Conservation (phyloP, 2,888 invertebrate genomes). For the Caenorhabditis parvicauda region DNA sequence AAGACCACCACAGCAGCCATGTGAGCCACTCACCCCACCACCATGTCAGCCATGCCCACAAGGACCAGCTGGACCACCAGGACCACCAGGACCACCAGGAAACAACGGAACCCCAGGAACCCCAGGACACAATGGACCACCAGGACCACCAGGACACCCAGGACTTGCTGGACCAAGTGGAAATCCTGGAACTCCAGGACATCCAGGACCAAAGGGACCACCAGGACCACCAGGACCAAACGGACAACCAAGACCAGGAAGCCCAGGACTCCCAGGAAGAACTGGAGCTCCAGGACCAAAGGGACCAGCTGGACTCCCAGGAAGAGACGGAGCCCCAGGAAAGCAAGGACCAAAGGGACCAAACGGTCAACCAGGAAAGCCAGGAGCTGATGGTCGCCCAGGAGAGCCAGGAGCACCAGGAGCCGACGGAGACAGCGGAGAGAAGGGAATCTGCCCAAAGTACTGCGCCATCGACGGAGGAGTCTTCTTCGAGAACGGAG, state of each 20-base stretch:
- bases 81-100: conserved; percentile 36
- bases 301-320: conserved; percentile 30
- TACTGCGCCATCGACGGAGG: conserved; percentile 36
- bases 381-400: conserved; percentile 29
- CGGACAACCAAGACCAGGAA: conserved; percentile 31
- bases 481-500: conserved; percentile 57
- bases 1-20: conserved; percentile 29
- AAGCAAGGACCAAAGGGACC: conserved; percentile 29
- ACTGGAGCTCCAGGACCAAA: conserved; percentile 35
- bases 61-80: conserved; percentile 37
- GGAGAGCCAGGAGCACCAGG: conserved; percentile 31
- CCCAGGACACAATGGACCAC: conserved; percentile 19
- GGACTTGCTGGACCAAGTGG: conserved; percentile 38
- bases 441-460: conserved; percentile 42
- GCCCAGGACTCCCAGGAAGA: conserved; percentile 34
- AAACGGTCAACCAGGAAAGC: conserved; percentile 29
- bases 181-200: conserved; percentile 50
- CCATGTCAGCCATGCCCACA: conserved; percentile 43
- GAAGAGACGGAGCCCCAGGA: conserved; percentile 35
- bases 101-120: conserved; percentile 21
- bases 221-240: conserved; percentile 28
- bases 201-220: conserved; percentile 37
- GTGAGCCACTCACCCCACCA: conserved; percentile 40
- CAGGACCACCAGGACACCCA: conserved; percentile 17
- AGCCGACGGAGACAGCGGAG: conserved; percentile 21